These are phyloP conservation scores for Acanthopleura granulata DNA, from an alignment of 2,888 invertebrate genomes.

Conservation along the genomic window DNA sequence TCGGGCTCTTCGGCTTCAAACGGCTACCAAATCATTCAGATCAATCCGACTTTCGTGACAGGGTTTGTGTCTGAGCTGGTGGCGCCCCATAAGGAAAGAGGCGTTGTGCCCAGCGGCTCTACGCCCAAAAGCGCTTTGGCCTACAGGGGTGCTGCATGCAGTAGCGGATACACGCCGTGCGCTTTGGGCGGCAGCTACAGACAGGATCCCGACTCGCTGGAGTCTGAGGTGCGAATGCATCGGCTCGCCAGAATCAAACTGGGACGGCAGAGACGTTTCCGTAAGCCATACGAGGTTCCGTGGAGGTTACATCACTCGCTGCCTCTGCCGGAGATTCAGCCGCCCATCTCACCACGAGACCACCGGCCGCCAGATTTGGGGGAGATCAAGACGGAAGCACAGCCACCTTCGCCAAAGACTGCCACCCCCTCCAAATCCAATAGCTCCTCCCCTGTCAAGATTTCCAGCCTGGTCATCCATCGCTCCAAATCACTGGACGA, in stretches of 20 bases:
- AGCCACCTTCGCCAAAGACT: neutral
- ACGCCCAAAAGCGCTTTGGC: neutral
- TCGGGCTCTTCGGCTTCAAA: neutral
- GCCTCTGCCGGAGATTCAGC: conserved; percentile 4
- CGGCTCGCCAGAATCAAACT: conserved; percentile 37
- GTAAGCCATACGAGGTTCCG: conserved; percentile 61
- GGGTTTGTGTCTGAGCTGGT: conserved; percentile 36
- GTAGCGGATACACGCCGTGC: neutral
- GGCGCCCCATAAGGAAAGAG: neutral
- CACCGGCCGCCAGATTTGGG: conserved; percentile 33
- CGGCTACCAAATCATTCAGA: conserved; percentile 49
- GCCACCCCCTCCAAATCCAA: conserved; percentile 48
- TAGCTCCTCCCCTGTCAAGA: conserved; percentile 48
- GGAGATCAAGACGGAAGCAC: conserved; percentile 23
- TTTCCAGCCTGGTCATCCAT: conserved; percentile 28
- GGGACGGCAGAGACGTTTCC: conserved; percentile 37
- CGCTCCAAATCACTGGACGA: conserved; percentile 63
- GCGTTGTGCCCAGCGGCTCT: neutral
- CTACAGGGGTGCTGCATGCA: neutral
- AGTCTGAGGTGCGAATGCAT: conserved; percentile 24
- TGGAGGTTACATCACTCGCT: conserved; percentile 52
- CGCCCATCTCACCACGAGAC: conserved; percentile 32
- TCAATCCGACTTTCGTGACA: conserved; percentile 55
- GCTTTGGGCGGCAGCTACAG: conserved; percentile 16
- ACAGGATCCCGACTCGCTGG: conserved; percentile 21